Evolutionary conservation across 1,140 invertebrate genomes (phyloP).

Genomic region (Pygmarrhopalites habei): DNA sequence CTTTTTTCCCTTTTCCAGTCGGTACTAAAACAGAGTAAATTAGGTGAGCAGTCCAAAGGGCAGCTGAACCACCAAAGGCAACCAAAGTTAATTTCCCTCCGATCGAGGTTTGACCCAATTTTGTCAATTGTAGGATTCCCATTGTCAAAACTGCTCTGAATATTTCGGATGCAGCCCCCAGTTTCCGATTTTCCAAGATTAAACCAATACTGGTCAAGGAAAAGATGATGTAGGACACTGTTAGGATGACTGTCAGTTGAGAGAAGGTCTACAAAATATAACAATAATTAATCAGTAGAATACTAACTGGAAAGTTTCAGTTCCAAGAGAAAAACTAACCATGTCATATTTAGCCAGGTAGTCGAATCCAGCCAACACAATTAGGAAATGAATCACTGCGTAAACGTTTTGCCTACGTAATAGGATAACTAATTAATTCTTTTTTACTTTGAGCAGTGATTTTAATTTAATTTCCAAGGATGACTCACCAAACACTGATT

Average conservation of each 20-base stretch:
- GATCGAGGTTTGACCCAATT: not conserved
- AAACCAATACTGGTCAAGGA: conserved; percentile 29
- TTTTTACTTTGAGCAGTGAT: too few relatives aligned
- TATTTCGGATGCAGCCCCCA: conserved; percentile 21
- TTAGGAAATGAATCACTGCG: conserved; percentile 58
- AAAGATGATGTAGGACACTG: conserved; percentile 15
- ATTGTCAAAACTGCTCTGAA: not conserved
- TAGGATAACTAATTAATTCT: too few relatives aligned
- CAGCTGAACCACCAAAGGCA: not conserved
- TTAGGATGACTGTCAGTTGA: conserved; percentile 22
- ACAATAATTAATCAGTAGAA: not conserved
- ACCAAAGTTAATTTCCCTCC: not conserved
- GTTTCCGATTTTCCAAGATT: conserved; percentile 15
- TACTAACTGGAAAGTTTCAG: not conserved
- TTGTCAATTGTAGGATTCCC: not conserved
- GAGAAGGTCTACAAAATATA: not conserved
- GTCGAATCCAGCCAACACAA: conserved; percentile 58
- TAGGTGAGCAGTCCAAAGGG: not conserved
- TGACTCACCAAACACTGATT: conserved; percentile 60
- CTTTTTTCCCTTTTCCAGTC: not conserved
- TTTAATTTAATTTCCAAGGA: too few relatives aligned
- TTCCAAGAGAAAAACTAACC: not conserved
- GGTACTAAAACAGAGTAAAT: not conserved
- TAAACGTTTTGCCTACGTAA: conserved; percentile 64
- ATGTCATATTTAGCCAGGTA: conserved; percentile 51